phyloP scores from a whole-genome alignment of 1,140 invertebrate genomes.

The Drosophila setifemur region DNA sequence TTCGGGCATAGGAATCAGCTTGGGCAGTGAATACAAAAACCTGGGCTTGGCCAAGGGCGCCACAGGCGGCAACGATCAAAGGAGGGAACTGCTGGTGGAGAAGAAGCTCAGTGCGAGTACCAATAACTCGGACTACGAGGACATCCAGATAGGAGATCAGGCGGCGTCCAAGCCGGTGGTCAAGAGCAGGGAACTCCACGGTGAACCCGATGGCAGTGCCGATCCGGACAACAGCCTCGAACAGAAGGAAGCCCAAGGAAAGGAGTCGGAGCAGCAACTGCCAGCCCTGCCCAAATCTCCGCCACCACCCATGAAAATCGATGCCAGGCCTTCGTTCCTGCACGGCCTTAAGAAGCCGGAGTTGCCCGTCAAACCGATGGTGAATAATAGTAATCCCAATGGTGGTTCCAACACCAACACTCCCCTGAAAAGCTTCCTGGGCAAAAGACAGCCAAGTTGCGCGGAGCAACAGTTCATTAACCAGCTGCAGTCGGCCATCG shows the following conservation, averaged over 20 bases:
- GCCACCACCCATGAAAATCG: constrained; percentile 79
- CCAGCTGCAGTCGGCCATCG: constrained; percentile 83
- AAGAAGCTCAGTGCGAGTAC: constrained; percentile 79
- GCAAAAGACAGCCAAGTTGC: constrained; percentile 56
- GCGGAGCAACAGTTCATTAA: constrained; percentile 83
- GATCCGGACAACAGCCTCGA: constrained; percentile 87
- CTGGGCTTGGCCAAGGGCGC: constrained; percentile 16
- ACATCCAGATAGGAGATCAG: constrained; percentile 78
- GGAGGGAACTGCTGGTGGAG: constrained; percentile 51
- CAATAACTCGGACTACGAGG: constrained; percentile 81
- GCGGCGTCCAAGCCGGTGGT: constrained; percentile 73
- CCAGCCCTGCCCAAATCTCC: constrained; percentile 87
- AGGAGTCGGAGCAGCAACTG: constrained; percentile 71
- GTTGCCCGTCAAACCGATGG: constrained; percentile 85
- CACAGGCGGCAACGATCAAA: constrained; percentile 12
- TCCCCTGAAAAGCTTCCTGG: constrained; percentile 57
- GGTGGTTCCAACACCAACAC: constrained; percentile 10
- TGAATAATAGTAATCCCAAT: constrained; percentile 34
- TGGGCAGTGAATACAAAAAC: constrained; percentile 79
- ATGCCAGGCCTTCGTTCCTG: constrained; percentile 88
- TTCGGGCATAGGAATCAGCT: constrained; percentile 80
- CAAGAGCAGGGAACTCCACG: constrained; percentile 88
- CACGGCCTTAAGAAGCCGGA: constrained; percentile 87
- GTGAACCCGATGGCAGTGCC: constrained; percentile 90
- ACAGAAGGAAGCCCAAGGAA: constrained; percentile 27